Evolutionary conservation across 1,140 invertebrate genomes (phyloP), one percentile per base, ranked within the genome.

Genomic region (Conopomorpha cramerella): DNA sequence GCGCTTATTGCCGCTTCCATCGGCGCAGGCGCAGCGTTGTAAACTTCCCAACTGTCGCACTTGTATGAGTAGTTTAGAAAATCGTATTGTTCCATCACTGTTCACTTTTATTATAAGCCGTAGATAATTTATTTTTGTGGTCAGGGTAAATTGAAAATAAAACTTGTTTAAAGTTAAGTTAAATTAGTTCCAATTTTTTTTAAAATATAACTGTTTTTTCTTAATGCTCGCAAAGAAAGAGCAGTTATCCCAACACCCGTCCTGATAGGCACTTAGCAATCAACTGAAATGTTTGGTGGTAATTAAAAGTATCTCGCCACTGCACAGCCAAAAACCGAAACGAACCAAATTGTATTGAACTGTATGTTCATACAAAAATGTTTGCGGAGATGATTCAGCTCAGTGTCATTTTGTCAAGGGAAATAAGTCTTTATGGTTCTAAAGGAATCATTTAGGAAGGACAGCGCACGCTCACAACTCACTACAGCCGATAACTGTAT

Each of bases 381-480:
- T 33, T 2, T 33, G 26, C 13, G 15, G 31, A 17, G 19, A 16
- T 10, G 7, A 17, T 34, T 8, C 8, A 23, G 15, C 3, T 8
- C 14, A 14, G 3, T 30, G 8, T 23, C n/a, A 12, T 8, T 34
- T 17, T 49, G 39, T 45, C 43, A 40, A 44, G 51, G 51, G 45
- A 47, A 71, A 61, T 74, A 64, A 67, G 59, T 55, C 35, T 16
- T 29, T 35, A 34, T 38, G 40, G 51, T 41, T 49, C 48, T 68
- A 58, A 71, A 76, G 64, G 67, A 72, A 35, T 71, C 67, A 72
- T 76, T 72, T 76, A 76, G 61, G 59, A 70, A 59, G 61, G 68
- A 72, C 70, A 70, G 70, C 60, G 61, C 57, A 58, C 66, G 68
- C 67, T 58, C 60, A 62, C 57, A 61, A 55, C 57, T 49, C 49